phyloP scores from a whole-genome alignment of 2,797 vertebrate species.

The Chrosomus eos region DNA sequence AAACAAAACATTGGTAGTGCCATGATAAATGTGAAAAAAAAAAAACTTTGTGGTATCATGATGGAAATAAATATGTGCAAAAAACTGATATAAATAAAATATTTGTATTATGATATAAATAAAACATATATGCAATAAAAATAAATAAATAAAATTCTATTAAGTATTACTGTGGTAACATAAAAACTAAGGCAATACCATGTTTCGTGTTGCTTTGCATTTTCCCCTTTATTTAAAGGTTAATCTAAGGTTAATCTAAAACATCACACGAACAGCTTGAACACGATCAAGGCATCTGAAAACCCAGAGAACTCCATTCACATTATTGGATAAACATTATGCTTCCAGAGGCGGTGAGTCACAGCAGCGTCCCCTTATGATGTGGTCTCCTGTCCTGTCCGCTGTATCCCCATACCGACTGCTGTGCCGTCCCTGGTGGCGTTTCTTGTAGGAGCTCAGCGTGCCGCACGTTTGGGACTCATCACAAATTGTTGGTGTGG shows the following conservation, averaged over 20 bases:
- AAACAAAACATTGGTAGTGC: neutral
- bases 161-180: neutral
- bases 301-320: slow-evolving; percentile 30
- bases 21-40: neutral
- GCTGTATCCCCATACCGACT: slow-evolving; percentile 51
- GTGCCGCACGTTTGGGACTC: slow-evolving; percentile 61
- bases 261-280: neutral
- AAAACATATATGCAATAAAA: neutral
- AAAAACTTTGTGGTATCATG: neutral
- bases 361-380: slow-evolving; percentile 62
- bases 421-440: slow-evolving; percentile 51
- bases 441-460: slow-evolving; percentile 36
- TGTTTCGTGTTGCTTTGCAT: neutral
- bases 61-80: neutral
- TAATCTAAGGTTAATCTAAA: slow-evolving; percentile 15
- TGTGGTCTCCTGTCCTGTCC: slow-evolving; percentile 58
- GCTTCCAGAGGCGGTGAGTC: slow-evolving; percentile 61
- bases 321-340: slow-evolving; percentile 37
- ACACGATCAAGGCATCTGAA: neutral
- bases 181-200: neutral
- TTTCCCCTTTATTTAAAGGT: neutral
- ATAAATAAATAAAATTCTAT: neutral
- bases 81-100: neutral
- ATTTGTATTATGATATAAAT: neutral
- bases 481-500: slow-evolving; percentile 47